Base-by-base conservation (phyloP, 2,797 vertebrate genomes). In the Decapterus maruadsi region DNA sequence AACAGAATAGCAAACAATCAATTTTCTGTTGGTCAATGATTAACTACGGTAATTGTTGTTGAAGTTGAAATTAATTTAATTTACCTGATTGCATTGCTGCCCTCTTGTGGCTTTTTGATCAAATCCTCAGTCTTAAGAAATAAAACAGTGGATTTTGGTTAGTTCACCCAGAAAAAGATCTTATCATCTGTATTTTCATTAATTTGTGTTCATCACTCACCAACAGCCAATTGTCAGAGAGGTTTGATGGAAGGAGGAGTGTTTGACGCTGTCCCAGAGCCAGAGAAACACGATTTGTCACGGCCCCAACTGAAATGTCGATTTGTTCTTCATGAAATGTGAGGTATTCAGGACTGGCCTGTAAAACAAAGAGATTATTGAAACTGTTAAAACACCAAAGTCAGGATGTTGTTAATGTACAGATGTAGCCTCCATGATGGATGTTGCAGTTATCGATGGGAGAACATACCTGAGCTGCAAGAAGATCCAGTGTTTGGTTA, bases 1-100 rank as follows among this genome's bases (percentile, higher is more conserved):
- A 66, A 42, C 8, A 16, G 51, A 66, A 70, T 8, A 34, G 9
- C 43, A 2, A 29, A n/a, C n/a, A n/a, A n/a, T n/a, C n/a, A n/a
- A n/a, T n/a, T n/a, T n/a, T n/a, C n/a, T n/a, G n/a, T n/a, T n/a
- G n/a, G n/a, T n/a, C n/a, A n/a, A 26, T 26, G 26, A 26, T 26
- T 26, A 26, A 26, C 26, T 26, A n/a, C n/a, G n/a, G n/a, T n/a
- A 26, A 26, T 26, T 26, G 26, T 26, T 26, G 1, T 64, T 14
- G 22, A 31, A 2, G 17, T 50, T 60, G 26, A 54, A 59, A 20
- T 0, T 43, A 40, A 56, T 63, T 46, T 2, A 29, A 55, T 77
- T 77, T 86, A 98, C 98, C 97, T 96, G 82, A 99, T 81, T 1
- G 90, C 93, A 90, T 97, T 99, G 65, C 73, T 89, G 80, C 97